Evolutionary conservation across 2,888 invertebrate species (phyloP).

Genomic region (Cataglyphis livida): DNA sequence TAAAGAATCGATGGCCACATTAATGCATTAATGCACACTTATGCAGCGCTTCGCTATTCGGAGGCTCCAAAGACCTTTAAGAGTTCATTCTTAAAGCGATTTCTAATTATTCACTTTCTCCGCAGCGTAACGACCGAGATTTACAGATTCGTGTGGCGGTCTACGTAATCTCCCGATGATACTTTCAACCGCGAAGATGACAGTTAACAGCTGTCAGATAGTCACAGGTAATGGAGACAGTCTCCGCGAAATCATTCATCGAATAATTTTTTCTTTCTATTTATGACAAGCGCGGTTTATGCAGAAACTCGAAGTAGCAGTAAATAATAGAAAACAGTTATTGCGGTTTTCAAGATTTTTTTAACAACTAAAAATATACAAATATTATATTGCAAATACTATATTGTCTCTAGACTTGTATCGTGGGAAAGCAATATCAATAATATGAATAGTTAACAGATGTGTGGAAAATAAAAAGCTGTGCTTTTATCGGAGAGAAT

Average conservation of each 20-base stretch:
- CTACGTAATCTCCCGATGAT: conserved; percentile 61
- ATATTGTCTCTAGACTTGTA: not conserved
- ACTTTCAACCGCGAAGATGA: conserved; percentile 49
- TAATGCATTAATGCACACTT: conserved; percentile 55
- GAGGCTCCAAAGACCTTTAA: conserved; percentile 63
- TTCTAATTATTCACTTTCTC: conserved; percentile 80
- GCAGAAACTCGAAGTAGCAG: not conserved
- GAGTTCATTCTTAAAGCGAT: conserved; percentile 64
- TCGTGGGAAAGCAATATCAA: not conserved
- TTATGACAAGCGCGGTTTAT: conserved; percentile 14
- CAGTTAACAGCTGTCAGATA: conserved; percentile 22
- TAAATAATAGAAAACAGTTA: conserved; percentile 14
- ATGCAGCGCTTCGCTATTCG: conserved; percentile 63
- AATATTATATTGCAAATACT: not conserved
- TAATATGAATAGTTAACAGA: not conserved
- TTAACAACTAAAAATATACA: not conserved
- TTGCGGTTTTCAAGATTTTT: not conserved
- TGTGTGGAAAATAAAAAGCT: not conserved
- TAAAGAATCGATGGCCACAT: conserved; percentile 60
- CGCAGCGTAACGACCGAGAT: conserved; percentile 66
- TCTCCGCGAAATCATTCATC: not conserved
- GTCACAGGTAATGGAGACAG: conserved; percentile 7
- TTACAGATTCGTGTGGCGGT: conserved; percentile 64
- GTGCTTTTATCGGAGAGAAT: not conserved
- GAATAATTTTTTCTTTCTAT: conserved; percentile 3